Evolutionary conservation across 2,113 vertebrate genomes (phyloP), one percentile per base, ranked within the genome.

Genomic region (Caranx ignobilis): DNA sequence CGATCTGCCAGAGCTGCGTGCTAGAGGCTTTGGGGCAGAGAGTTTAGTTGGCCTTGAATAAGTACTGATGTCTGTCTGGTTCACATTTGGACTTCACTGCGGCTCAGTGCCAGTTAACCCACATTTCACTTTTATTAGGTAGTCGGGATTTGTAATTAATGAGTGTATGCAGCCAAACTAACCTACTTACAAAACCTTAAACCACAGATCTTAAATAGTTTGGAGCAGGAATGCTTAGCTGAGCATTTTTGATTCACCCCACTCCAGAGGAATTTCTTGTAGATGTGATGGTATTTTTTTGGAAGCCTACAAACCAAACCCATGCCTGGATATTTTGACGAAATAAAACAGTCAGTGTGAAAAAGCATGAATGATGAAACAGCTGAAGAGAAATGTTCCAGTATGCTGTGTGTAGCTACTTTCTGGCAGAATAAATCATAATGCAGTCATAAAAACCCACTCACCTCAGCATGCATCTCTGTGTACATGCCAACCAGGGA

Each of bases 391-490:
- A 47, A 56, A 60, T 39, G 16, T n/a, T 45, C 5, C 13, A 52
- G 34, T 18, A 48, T 16, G n/a, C 69, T 66, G 16, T 50, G 57
- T 45, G 41, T 21, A 37, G 54, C 19, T 61, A 7, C 3, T 8
- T 41, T 34, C 19, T 31, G 21, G 34, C 15, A 39, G n/a, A 43
- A 63, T 12, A 52, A 19, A 50, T 18, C 2, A 35, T 4, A 54
- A 54, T 43, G 8, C 3, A 56, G 35, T 39, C 32, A 55, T 5
- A 21, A 70, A 39, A 37, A 13, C 6, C 13, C 6, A 57, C 90
- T 93, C 86, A 97, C 97, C 96, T 97, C 96, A 16, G 84, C 64
- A 71, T 96, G 89, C 45, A 95, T 85, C 57, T 96, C 96, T 64
- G 91, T 88, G 78, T 95, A 96, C 80, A 92, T 91, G 84, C 97